Evolutionary conservation across 35 echinoderm and acorn worm genomes (phyloP), one percentile per base, ranked within the genome.

Genomic region (Patiria miniata): DNA sequence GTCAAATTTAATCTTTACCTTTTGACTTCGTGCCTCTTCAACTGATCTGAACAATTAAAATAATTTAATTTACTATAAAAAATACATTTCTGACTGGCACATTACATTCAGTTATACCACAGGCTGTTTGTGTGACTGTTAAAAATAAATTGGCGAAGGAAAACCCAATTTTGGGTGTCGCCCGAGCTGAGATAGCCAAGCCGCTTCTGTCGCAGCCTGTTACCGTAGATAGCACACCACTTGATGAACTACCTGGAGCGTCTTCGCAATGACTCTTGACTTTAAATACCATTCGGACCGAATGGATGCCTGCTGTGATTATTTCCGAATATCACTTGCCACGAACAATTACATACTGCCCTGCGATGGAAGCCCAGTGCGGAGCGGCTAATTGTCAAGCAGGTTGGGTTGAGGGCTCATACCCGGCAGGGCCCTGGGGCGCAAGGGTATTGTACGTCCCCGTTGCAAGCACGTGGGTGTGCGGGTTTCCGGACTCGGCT

Each of bases 241-340:
- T 73, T 36, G 65, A 73, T 73, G 65, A 73, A 73, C 65, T 73
- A 73, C 65, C 30, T 36, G 65, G 34, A 34, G 34, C 34, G 65
- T 12, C 65, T 26, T 30, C 57, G 65, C 16, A 32, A 34, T 34
- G 65, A 34, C 26, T 32, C 65, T 10, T 73, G 65, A 73, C 65
- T 34, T 73, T 30, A 30, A 32, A 73, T 73, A 73, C 15, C 65
- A 32, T 30, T 73, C 30, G 65, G 34, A 73, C 26, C 65, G 26
- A 73, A 73, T 73, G 65, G 65, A 73, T 73, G 65, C 65, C 26
- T 73, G 65, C 65, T 23, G 22, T 73, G 65, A 73, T 73, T 73
- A 34, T 73, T 73, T 73, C 65, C 65, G 65, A 73, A 73, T 28
- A 73, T 73, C 34, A 73, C 65, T 73, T 73, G 65, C 65, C 65